Percentiles rank a stretch among this genome's conserved stretches.
phyloP scores from a whole-genome alignment of 2,888 invertebrate genomes.

The Mystacides longicornis region DNA sequence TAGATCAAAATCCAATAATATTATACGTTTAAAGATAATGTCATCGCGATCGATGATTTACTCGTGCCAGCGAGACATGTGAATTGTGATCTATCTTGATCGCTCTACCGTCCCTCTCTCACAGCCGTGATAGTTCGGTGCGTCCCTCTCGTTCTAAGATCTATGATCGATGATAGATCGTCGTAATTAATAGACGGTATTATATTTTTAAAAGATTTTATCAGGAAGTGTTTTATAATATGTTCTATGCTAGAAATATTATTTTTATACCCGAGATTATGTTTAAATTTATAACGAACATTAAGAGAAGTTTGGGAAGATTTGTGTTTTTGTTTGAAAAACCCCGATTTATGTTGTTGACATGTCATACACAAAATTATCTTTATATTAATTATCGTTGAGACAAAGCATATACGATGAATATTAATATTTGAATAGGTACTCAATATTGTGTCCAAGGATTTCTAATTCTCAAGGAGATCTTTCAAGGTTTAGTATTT shows the following conservation, averaged over 20 bases:
- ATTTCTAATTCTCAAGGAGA: too few relatives aligned
- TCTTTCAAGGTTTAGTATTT: too few relatives aligned
- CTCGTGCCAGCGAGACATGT: background rate
- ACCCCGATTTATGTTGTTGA: too few relatives aligned
- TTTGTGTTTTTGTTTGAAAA: too few relatives aligned
- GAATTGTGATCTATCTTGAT: background rate
- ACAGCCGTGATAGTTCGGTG: background rate
- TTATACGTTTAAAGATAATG: background rate
- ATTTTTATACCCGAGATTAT: too few relatives aligned
- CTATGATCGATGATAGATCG: background rate
- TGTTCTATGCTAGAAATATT: background rate
- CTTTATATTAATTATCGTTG: too few relatives aligned
- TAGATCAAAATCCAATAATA: background rate
- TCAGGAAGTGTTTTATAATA: background rate
- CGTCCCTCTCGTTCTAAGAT: background rate
- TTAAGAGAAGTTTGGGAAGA: too few relatives aligned
- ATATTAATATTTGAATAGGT: too few relatives aligned
- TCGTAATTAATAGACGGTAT: background rate
- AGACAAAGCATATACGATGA: too few relatives aligned
- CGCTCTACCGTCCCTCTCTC: background rate
- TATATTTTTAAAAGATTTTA: background rate
- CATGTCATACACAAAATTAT: too few relatives aligned
- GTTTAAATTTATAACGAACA: too few relatives aligned
- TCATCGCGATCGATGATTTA: constrained; percentile 7
- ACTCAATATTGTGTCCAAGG: too few relatives aligned